Conservation (phyloP, 1,140 invertebrate genomes). For the Macrobrachium nipponense region DNA sequence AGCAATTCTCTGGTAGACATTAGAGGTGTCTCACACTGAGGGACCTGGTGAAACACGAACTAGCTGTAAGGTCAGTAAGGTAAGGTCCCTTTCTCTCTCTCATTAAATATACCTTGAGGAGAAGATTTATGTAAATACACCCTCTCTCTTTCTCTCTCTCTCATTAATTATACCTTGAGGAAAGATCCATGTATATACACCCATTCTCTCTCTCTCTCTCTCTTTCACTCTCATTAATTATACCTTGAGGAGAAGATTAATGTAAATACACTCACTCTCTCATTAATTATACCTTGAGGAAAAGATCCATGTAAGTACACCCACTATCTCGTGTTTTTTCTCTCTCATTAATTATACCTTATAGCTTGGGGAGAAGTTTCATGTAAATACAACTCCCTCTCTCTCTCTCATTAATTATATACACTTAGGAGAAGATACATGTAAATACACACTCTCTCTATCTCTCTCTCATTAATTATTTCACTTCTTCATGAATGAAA, state of each 20-base stretch:
- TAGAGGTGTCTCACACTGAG: too few relatives aligned
- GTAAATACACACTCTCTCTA: neutral
- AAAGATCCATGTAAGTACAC: too few relatives aligned
- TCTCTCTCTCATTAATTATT: neutral
- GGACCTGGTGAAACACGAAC: too few relatives aligned
- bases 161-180: too few relatives aligned
- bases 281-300: too few relatives aligned
- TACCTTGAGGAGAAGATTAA: neutral
- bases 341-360: neutral
- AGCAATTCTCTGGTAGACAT: too few relatives aligned
- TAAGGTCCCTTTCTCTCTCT: too few relatives aligned
- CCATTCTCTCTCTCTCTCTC: constrained; percentile 29
- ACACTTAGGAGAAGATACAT: too few relatives aligned
- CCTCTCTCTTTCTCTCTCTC: constrained; percentile 27
- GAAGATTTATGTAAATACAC: neutral
- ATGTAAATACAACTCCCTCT: neutral
- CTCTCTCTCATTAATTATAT: neutral
- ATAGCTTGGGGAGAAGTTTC: neutral
- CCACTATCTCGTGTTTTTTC: too few relatives aligned
- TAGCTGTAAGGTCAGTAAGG: too few relatives aligned
- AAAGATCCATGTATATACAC: too few relatives aligned
- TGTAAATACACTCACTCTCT: too few relatives aligned
- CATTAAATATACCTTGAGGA: constrained; percentile 37
- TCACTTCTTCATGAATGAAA: neutral
- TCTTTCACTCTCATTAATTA: constrained; percentile 9